Evolutionary conservation across 1,140 invertebrate genomes (phyloP).

Genomic region (Drosophila nasuta): DNA sequence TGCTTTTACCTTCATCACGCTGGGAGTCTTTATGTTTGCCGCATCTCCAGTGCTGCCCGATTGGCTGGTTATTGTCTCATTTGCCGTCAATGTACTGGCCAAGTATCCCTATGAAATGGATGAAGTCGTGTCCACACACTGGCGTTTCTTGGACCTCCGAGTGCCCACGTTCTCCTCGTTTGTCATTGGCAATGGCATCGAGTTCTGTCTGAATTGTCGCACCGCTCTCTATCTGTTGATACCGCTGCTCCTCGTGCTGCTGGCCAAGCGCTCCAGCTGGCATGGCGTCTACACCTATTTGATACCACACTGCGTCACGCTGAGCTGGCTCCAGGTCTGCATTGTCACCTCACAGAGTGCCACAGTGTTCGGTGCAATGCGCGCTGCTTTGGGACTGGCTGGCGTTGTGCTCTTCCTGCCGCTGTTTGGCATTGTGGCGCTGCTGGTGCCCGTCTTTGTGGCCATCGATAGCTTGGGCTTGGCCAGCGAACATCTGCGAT

Average conservation of each 20-base stretch:
- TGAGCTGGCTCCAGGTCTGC: conserved; percentile 94
- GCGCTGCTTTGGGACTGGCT: conserved; percentile 91
- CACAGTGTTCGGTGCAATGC: conserved; percentile 91
- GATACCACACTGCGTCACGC: conserved; percentile 93
- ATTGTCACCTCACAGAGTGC: conserved; percentile 92
- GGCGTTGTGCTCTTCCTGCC: conserved; percentile 92
- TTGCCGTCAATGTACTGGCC: conserved; percentile 91
- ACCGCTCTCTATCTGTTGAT: conserved; percentile 92
- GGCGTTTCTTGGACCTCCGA: conserved; percentile 91
- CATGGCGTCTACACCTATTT: conserved; percentile 91
- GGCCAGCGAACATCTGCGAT: conserved; percentile 87
- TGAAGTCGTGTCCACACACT: conserved; percentile 91
- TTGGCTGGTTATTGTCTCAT: conserved; percentile 90
- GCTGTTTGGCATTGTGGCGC: conserved; percentile 90
- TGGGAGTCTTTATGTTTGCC: conserved; percentile 89
- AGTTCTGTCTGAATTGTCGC: conserved; percentile 93
- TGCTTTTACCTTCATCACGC: conserved; percentile 89
- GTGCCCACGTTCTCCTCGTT: conserved; percentile 93
- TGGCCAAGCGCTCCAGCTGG: conserved; percentile 91
- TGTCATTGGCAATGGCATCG: conserved; percentile 92
- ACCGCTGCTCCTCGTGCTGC: conserved; percentile 89
- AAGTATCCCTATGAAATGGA: conserved; percentile 94
- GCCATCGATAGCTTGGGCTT: conserved; percentile 89
- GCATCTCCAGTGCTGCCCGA: conserved; percentile 87
- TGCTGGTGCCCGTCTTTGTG: conserved; percentile 90